phyloP scores from a whole-genome alignment of 2,113 vertebrate genomes.

The Sakesphorus luctuosus region DNA sequence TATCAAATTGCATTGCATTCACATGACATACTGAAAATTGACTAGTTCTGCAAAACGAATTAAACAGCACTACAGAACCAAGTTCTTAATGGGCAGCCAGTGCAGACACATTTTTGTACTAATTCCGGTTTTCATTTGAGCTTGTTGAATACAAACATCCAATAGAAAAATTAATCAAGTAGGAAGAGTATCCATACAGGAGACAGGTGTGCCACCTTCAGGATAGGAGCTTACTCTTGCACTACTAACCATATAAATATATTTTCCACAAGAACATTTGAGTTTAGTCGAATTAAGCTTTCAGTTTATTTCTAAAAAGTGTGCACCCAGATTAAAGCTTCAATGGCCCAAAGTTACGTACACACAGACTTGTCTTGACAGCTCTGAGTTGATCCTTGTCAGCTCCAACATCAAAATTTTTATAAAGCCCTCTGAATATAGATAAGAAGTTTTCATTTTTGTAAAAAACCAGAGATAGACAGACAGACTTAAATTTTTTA shows the following conservation, averaged over 20 bases:
- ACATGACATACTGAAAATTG: not conserved
- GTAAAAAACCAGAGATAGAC: not conserved
- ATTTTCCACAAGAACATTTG: not conserved
- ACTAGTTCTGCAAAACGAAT: not conserved
- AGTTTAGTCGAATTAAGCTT: not conserved
- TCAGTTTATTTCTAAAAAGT: not conserved
- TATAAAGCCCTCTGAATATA: not conserved
- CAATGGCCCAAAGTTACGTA: fast-evolving
- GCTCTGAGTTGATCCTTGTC: not conserved
- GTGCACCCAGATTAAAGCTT: not conserved
- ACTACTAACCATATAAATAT: not conserved
- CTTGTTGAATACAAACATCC: not conserved
- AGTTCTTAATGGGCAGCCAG: not conserved
- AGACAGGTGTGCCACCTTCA: not conserved
- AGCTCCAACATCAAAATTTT: not conserved
- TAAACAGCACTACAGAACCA: not conserved
- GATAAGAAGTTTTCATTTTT: not conserved
- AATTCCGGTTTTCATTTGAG: not conserved
- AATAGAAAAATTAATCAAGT: not conserved
- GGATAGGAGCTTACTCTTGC: not conserved
- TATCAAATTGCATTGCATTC: not conserved
- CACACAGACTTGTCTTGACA: not conserved
- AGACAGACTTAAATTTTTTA: not conserved
- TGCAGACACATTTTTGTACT: not conserved
- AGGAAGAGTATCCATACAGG: not conserved